Conservation (phyloP, 2,797 vertebrate genomes). For the Sebastes reedi region DNA sequence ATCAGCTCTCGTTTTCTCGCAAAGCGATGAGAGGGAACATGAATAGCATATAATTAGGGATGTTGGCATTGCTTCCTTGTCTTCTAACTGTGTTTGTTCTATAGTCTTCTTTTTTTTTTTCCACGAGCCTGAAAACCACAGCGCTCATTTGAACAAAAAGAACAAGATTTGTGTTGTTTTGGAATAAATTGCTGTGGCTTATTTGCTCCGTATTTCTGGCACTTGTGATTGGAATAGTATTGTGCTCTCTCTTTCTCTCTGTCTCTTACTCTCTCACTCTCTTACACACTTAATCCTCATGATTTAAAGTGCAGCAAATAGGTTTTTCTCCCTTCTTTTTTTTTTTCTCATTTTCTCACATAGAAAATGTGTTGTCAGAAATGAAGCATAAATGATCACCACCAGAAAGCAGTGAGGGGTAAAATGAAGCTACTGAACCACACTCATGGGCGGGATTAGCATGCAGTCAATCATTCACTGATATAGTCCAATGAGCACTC, state of each 20-base stretch:
- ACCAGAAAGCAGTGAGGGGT: constrained; percentile 67
- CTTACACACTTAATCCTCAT: constrained; percentile 74
- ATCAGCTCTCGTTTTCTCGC: constrained; percentile 79
- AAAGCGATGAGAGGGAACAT: constrained; percentile 74
- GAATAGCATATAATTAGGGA: constrained; percentile 78
- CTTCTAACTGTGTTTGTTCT: constrained; percentile 71
- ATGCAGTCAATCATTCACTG: constrained; percentile 78
- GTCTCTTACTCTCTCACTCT: constrained; percentile 45
- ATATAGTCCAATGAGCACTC: constrained; percentile 76
- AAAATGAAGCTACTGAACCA: constrained; percentile 78
- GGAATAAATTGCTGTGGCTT: constrained; percentile 67
- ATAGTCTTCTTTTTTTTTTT: constrained; percentile 58
- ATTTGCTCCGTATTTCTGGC: constrained; percentile 69
- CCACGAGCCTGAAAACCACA: constrained; percentile 53
- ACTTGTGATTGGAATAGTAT: constrained; percentile 66
- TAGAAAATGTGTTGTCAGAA: constrained; percentile 76
- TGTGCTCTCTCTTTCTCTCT: constrained; percentile 36
- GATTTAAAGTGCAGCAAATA: constrained; percentile 78
- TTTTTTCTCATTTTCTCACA: constrained; percentile 65
- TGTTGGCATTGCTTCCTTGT: constrained; percentile 69
- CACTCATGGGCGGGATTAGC: constrained; percentile 74
- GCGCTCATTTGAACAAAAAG: constrained; percentile 62
- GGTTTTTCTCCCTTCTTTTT: constrained; percentile 55
- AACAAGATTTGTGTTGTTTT: constrained; percentile 71
- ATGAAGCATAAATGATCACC: constrained; percentile 80